Evolutionary conservation across 1,140 invertebrate species (phyloP).

Genomic region (Dryas iulia): DNA sequence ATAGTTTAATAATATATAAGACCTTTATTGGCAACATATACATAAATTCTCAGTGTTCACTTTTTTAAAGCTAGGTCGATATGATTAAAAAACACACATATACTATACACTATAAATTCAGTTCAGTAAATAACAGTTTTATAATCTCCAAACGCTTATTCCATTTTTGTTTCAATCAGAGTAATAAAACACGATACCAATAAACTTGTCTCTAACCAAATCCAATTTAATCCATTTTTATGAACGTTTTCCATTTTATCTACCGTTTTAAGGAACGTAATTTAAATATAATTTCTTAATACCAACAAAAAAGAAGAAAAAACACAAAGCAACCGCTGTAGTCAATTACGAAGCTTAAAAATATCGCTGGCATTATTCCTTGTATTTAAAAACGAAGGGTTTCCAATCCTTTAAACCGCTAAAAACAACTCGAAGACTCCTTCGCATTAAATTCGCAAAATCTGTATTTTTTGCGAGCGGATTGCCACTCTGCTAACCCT

Average conservation of each 20-base stretch:
- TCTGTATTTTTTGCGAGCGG: conserved; percentile 64
- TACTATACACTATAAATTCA: background rate
- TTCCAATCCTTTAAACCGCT: conserved; percentile 72
- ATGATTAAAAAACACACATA: background rate
- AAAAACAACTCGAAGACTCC: conserved; percentile 66
- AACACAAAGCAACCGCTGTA: conserved; percentile 52
- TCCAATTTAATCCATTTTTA: conserved; percentile 47
- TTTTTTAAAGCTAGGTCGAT: too few species aligned
- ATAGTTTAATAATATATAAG: too few species aligned
- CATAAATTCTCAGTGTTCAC: too few species aligned
- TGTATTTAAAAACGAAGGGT: conserved; percentile 65
- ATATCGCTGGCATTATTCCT: conserved; percentile 69
- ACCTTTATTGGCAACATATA: too few species aligned
- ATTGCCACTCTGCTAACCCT: conserved; percentile 71
- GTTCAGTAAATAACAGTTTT: background rate
- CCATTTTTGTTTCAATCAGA: background rate
- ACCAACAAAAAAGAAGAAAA: conserved; percentile 46
- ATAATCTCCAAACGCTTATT: background rate
- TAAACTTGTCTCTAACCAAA: conserved; percentile 24
- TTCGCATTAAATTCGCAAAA: conserved; percentile 53
- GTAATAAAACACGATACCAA: conserved; percentile 11
- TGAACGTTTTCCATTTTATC: conserved; percentile 56
- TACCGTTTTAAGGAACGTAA: conserved; percentile 54
- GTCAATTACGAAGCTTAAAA: conserved; percentile 75
- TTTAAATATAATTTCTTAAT: conserved; percentile 65